Conservation (phyloP, 30 jellyfish, hydroid and myxozoan genomes). For the Cassiopea andromeda region DNA sequence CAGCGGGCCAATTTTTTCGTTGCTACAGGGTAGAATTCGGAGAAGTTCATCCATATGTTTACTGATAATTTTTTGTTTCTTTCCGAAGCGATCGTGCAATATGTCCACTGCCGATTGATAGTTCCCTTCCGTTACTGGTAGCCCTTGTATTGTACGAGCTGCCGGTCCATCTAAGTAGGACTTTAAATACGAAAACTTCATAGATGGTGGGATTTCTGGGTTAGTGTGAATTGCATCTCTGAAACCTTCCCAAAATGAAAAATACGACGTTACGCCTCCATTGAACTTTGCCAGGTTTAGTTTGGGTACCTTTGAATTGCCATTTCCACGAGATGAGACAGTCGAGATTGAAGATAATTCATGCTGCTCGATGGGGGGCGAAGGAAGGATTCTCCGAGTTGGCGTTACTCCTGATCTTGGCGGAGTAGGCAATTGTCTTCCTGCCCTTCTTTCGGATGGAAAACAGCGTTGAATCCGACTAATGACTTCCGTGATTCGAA, state of each 20-base stretch:
- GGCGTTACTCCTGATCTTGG: not conserved
- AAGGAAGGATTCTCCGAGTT: not conserved
- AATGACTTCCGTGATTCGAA: not conserved
- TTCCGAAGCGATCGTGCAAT: not conserved
- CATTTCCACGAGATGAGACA: not conserved
- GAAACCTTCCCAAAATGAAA: not conserved
- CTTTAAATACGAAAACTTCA: not conserved
- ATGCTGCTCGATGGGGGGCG: not conserved
- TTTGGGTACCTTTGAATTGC: not conserved
- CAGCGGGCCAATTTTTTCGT: constrained; percentile 20
- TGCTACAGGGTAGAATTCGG: constrained; percentile 28
- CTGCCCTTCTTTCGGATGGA: not conserved
- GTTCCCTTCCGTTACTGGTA: too few relatives aligned
- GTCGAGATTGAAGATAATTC: not conserved
- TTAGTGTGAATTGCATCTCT: not conserved
- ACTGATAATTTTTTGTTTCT: not conserved
- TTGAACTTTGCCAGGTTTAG: not conserved
- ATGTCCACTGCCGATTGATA: too few relatives aligned
- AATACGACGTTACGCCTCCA: not conserved
- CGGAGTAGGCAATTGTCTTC: not conserved
- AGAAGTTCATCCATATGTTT: constrained; percentile 75
- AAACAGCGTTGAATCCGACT: not conserved
- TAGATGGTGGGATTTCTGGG: not conserved
- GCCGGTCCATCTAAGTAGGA: not conserved
- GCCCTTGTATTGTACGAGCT: not conserved